Percentiles rank a stretch among this genome's conserved stretches.
phyloP scores from a whole-genome alignment of 2,113 vertebrate genomes.

The Megaceryle maxima region DNA sequence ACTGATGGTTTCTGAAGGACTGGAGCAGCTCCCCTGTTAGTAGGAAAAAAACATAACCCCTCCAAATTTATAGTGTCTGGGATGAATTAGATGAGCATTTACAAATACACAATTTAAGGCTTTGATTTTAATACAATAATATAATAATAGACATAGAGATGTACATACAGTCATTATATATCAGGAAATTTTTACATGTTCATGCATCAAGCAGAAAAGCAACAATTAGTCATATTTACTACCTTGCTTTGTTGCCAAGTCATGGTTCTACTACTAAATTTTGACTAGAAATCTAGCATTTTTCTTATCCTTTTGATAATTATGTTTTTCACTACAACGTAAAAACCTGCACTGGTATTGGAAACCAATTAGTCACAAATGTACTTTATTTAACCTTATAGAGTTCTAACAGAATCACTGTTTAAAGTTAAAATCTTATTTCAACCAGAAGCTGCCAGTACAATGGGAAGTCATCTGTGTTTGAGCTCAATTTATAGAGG shows the following conservation, averaged over 20 bases:
- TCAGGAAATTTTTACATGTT: not conserved
- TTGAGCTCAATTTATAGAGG: not conserved
- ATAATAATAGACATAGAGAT: not conserved
- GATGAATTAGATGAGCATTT: not conserved
- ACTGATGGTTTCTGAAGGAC: not conserved
- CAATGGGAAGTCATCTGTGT: not conserved
- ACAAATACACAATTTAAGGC: not conserved
- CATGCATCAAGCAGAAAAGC: not conserved
- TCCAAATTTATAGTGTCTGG: not conserved
- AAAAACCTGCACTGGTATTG: not conserved
- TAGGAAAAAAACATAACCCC: not conserved
- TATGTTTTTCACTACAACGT: not conserved
- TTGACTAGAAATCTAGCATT: not conserved
- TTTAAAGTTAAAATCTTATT: not conserved
- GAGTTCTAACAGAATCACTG: not conserved
- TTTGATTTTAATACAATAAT: not conserved
- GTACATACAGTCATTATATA: not conserved
- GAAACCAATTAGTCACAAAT: not conserved
- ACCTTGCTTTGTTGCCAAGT: not conserved
- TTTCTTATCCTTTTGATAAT: not conserved
- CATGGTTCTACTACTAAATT: not conserved
- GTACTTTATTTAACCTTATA: not conserved
- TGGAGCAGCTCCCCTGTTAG: not conserved
- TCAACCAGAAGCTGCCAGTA: not conserved
- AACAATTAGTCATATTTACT: not conserved